Percentiles rank a stretch among this genome's conserved stretches.
phyloP scores from a whole-genome alignment of 2,888 invertebrate species.

The Endotricha flammealis region DNA sequence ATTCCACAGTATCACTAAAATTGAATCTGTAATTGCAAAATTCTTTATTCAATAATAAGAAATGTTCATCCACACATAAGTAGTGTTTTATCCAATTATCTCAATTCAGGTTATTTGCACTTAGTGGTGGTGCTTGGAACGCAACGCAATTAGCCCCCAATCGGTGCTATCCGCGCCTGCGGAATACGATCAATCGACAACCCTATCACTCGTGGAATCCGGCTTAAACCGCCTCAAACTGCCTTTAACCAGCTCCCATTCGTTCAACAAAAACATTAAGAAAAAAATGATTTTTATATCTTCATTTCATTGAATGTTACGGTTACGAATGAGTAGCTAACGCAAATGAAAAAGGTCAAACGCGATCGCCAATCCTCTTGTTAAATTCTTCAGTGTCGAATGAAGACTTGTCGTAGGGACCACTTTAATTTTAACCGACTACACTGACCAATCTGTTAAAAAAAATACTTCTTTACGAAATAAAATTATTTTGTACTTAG shows the following conservation, averaged over 20 bases:
- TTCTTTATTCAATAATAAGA: too few relatives aligned
- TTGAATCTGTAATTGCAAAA: too few relatives aligned
- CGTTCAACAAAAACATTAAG: neutral
- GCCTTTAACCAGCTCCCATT: constrained; percentile 5
- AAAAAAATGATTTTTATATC: neutral
- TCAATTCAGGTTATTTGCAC: neutral
- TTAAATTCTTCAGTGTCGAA: constrained; percentile 9
- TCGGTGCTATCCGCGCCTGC: constrained; percentile 25
- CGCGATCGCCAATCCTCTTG: constrained; percentile 8
- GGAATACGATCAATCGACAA: constrained; percentile 16
- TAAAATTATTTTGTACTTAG: too few relatives aligned
- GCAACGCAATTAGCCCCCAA: constrained; percentile 38
- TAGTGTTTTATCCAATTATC: neutral
- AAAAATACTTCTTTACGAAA: too few relatives aligned
- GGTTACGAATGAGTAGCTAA: neutral
- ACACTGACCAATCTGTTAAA: too few relatives aligned
- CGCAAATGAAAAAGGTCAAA: constrained; percentile 1
- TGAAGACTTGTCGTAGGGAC: constrained; percentile 20
- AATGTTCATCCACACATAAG: too few relatives aligned
- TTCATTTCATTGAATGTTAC: neutral
- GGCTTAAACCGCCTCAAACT: neutral
- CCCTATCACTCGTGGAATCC: constrained; percentile 8
- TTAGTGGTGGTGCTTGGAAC: constrained; percentile 2
- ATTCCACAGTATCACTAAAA: too few relatives aligned
- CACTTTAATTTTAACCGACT: constrained; percentile 12